phyloP scores from a whole-genome alignment of 2,113 vertebrate genomes.

The Lagopus muta region DNA sequence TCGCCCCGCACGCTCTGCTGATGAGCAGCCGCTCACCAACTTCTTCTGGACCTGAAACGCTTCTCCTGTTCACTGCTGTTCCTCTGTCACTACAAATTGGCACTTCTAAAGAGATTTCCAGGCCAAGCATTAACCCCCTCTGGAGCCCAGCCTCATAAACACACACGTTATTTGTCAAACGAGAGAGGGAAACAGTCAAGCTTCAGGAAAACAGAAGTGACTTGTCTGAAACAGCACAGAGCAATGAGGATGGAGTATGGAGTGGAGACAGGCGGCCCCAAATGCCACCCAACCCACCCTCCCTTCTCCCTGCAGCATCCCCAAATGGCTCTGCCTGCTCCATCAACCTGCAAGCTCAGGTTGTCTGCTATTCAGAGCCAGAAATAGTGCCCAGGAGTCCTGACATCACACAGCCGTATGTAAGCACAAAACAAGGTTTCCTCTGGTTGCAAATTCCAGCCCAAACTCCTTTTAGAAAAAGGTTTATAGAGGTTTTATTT shows the following conservation, averaged over 20 bases:
- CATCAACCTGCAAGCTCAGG: background rate
- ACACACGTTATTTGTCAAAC: slow-evolving; percentile 57
- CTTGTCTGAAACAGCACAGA: slow-evolving; percentile 16
- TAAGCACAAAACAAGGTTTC: slow-evolving; percentile 25
- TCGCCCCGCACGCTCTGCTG: background rate
- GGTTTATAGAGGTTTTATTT: slow-evolving; percentile 59
- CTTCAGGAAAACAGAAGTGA: slow-evolving; percentile 44
- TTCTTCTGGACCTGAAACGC: background rate
- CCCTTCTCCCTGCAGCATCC: background rate
- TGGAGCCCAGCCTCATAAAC: slow-evolving; percentile 62
- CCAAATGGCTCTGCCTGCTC: background rate
- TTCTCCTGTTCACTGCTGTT: slow-evolving; percentile 55
- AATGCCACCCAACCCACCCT: background rate
- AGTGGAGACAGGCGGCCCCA: background rate
- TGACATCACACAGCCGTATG: background rate
- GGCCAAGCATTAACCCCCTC: slow-evolving; percentile 68
- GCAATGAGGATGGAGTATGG: background rate
- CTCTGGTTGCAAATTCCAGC: slow-evolving; percentile 29
- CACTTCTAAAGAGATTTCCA: slow-evolving; percentile 69
- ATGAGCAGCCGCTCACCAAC: slow-evolving; percentile 38
- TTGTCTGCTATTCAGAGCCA: background rate
- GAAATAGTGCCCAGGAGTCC: slow-evolving; percentile 16
- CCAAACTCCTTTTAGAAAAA: slow-evolving; percentile 36
- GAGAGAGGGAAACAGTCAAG: slow-evolving; percentile 19
- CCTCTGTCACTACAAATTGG: slow-evolving; percentile 61